A percentile compares a stretch with the other conserved stretches of the same genome.
Evolutionary conservation across 2,888 invertebrate genomes (phyloP).

Genomic region (Hirtodrosophila histrioides): DNA sequence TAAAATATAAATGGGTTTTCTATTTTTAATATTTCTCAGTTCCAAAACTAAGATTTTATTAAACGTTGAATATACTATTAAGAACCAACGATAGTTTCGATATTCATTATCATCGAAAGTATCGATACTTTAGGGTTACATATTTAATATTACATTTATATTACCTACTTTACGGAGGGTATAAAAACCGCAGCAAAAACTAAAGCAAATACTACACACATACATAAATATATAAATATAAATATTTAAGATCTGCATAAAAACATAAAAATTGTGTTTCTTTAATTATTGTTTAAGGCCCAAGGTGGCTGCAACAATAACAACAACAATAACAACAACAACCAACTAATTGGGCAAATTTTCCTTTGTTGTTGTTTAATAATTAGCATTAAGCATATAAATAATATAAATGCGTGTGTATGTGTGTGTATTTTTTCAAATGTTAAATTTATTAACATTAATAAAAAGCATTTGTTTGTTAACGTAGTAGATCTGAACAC

Average conservation of each 20-base stretch:
- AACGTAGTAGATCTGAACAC: not conserved
- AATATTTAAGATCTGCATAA: constrained; percentile 33
- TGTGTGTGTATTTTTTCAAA: constrained; percentile 15
- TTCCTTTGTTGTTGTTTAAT: constrained; percentile 44
- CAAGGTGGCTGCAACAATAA: constrained; percentile 54
- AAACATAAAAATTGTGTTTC: constrained; percentile 41
- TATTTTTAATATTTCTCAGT: too few relatives aligned
- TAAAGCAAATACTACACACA: constrained; percentile 9
- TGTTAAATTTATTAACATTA: constrained; percentile 45
- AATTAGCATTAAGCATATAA: constrained; percentile 56
- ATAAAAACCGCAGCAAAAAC: constrained; percentile 10
- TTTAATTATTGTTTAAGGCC: constrained; percentile 59
- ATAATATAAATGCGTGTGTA: constrained; percentile 21
- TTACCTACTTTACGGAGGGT: not conserved
- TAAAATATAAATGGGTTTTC: too few relatives aligned
- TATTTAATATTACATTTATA: too few relatives aligned
- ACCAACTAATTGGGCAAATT: constrained; percentile 62
- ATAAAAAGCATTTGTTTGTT: constrained; percentile 12
- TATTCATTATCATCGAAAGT: not conserved
- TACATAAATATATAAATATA: constrained; percentile 2
- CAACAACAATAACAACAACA: constrained; percentile 25
- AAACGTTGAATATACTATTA: too few relatives aligned
- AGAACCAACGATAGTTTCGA: too few relatives aligned
- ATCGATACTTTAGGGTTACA: not conserved
- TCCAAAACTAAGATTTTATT: too few relatives aligned